These are phyloP conservation scores for Loris lydekkerianus DNA, from an alignment of 2,797 vertebrate species.

Conservation along the genomic window DNA sequence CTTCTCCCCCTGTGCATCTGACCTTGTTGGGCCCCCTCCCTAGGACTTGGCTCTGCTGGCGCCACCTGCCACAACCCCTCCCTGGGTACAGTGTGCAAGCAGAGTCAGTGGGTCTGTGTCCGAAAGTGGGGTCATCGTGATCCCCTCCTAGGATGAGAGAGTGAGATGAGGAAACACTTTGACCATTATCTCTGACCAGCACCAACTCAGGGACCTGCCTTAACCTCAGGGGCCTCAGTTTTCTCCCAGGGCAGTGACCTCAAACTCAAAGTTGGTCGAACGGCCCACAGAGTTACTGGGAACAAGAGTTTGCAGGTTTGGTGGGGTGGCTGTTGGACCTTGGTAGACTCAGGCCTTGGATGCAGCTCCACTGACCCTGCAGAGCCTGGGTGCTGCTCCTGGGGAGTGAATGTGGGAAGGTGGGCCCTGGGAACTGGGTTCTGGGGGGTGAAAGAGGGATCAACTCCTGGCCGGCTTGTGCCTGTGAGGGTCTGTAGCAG, in stretches of 20 bases:
- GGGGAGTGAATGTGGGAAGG: neutral
- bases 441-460: neutral
- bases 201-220: neutral
- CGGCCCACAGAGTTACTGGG: neutral
- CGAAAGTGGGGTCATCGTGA: neutral
- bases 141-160: neutral
- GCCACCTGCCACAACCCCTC: neutral
- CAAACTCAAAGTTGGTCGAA: no score
- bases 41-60: neutral
- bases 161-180: neutral
- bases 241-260: neutral
- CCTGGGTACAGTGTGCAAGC: neutral
- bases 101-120: neutral
- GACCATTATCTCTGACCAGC: neutral
- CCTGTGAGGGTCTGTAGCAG: rapidly evolving
- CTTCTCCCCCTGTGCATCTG: neutral
- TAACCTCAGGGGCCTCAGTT: neutral
- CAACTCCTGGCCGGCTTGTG: neutral
- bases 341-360: neutral
- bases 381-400: neutral
- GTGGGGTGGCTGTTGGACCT: neutral
- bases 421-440: neutral
- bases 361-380: neutral
- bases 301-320: no score
- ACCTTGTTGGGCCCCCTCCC: neutral